phyloP scores from a whole-genome alignment of 2,888 invertebrate genomes.

The Parthenolecanium corni region DNA sequence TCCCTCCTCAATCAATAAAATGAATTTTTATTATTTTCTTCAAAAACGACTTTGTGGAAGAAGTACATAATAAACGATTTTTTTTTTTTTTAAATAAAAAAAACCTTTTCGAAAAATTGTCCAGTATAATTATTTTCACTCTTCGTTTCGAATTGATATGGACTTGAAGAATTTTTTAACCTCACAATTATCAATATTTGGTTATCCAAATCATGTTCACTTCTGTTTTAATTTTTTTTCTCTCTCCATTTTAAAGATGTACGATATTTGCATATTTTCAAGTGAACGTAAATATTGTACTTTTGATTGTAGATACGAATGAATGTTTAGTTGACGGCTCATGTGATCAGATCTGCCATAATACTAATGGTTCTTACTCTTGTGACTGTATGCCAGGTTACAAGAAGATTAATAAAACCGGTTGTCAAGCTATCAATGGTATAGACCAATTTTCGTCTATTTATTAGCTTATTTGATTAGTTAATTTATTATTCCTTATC shows the following conservation, averaged over 20 bases:
- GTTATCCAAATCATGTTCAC: too few species aligned
- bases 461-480: neutral
- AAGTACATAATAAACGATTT: too few species aligned
- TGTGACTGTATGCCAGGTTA: slow-evolving; percentile 69
- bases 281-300: neutral
- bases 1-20: too few species aligned
- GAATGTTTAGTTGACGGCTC: slow-evolving; percentile 60
- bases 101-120: too few species aligned
- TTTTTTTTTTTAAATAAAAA: too few species aligned
- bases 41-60: too few species aligned
- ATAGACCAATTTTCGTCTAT: slow-evolving; percentile 26
- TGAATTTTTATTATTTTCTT: too few species aligned
- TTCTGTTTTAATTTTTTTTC: slow-evolving; percentile 9
- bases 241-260: neutral
- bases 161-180: too few species aligned
- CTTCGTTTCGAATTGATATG: too few species aligned
- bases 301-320: slow-evolving; percentile 52
- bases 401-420: slow-evolving; percentile 40
- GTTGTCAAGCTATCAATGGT: slow-evolving; percentile 63
- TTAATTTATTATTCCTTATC: neutral
- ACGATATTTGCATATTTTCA: too few species aligned
- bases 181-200: too few species aligned
- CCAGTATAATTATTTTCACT: too few species aligned
- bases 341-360: slow-evolving; percentile 63
- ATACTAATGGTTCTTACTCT: slow-evolving; percentile 52